These are phyloP conservation scores for Amphilophus citrinellus DNA, from an alignment of 2,113 vertebrate species.

Conservation along the genomic window DNA sequence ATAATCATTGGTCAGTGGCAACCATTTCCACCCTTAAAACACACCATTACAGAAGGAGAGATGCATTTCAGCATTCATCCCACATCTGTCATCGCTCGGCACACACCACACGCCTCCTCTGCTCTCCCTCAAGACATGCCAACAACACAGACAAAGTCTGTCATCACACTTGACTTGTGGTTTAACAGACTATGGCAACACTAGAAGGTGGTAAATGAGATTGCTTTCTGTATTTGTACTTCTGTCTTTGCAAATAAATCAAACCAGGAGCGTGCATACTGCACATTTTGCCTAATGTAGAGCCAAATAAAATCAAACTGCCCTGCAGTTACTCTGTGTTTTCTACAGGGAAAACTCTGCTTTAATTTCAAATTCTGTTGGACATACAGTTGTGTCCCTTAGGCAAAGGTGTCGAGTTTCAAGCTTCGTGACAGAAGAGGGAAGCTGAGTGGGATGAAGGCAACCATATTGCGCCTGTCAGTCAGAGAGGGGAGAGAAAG, in stretches of 20 bases:
- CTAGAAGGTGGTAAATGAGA: conserved; percentile 72
- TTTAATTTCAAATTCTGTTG: conserved; percentile 39
- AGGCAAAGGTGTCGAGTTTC: conserved; percentile 55
- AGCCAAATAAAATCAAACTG: conserved; percentile 30
- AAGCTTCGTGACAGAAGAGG: conserved; percentile 34
- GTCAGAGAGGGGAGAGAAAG: conserved; percentile 81
- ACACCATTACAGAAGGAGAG: conserved; percentile 48
- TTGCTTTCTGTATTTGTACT: conserved; percentile 70
- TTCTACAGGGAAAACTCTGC: conserved; percentile 18
- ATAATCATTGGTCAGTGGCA: conserved; percentile 63
- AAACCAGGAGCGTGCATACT: conserved; percentile 11
- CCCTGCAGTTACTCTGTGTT: conserved; percentile 19
- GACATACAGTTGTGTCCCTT: conserved; percentile 16
- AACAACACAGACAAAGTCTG: conserved; percentile 66
- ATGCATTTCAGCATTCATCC: conserved; percentile 62
- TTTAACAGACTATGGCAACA: conserved; percentile 65
- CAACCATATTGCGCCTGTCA: conserved; percentile 78
- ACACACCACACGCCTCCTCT: conserved; percentile 59
- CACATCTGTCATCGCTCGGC: conserved; percentile 79
- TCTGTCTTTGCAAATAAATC: conserved; percentile 67
- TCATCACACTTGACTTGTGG: conserved; percentile 76
- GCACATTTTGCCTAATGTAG: neutral
- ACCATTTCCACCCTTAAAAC: conserved; percentile 47
- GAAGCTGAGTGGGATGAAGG: conserved; percentile 36
- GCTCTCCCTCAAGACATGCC: conserved; percentile 58